Base-by-base conservation (phyloP, 2,888 invertebrate species). In the Drosophila koepferae region DNA sequence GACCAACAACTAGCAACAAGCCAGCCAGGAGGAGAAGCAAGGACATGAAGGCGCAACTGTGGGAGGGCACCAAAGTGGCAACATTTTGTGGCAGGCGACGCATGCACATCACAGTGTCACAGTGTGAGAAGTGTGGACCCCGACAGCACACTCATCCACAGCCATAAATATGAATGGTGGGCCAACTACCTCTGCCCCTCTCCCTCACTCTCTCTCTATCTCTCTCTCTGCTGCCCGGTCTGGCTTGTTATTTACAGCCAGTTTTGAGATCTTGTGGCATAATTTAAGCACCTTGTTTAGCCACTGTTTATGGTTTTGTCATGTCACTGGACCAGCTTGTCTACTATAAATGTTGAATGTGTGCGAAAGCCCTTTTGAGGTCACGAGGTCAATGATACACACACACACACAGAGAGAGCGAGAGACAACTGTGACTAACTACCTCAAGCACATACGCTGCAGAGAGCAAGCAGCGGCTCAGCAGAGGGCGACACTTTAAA, bases 261-360 rank as follows among this genome's bases (percentile, higher is more conserved):
- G 85, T 77, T 89, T 75, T 89, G 81, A 86, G 82, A 89, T 86
- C 85, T 84, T 86, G 90, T 89, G 90, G 86, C 86, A 86, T 86
- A 89, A 90, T 86, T 86, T 86, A 86, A 86, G 86, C 86, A 86
- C 90, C 90, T 86, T 86, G 87, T 90, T 90, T 90, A 89, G 89
- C 90, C 90, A 90, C 86, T 86, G 85, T 90, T 90, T 86, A 86
- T 86, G 86, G 89, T 86, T 87, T 74, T 78, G 87, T 83, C 90
- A 76, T 86, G 89, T 90, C 89, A 90, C 74, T 81, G 88, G 85
- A 63, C 74, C 70, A 77, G 78, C 79, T 81, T 63, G 79, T 73
- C 78, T 78, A 72, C 81, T 63, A 77, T 77, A 67, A 81, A 77
- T 78, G 78, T 65, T 81, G 73, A 48, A 76, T 77, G 59, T 72